Base-by-base conservation (phyloP, 2,888 invertebrate species). In the Rhagophthalmus giganteus region DNA sequence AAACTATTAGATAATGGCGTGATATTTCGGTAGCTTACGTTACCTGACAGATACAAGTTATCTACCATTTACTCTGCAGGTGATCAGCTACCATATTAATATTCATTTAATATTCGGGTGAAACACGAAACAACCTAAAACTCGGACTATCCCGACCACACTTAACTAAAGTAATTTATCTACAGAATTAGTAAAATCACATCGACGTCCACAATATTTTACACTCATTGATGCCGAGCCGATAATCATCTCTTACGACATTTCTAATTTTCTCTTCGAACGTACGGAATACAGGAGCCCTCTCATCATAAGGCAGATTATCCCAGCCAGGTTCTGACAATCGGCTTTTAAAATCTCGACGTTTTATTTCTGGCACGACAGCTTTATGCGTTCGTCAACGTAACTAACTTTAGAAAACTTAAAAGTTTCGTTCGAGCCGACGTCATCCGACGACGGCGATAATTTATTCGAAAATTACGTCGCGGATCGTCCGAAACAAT, bases 51-150 rank as follows among this genome's bases (percentile, higher is more conserved):
- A 55, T 51, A 56, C 60, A 54, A 57, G 59, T 60, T 60, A 57
- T 57, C 57, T 57, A 57, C 57, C 50, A 54, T 46, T 51, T 49
- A 48, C 61, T 44, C 63, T 26, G 57, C 61, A 58, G 61, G 63
- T 56, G 60, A 52, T 59, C 56, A 52, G 62, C 63, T 62, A 61
- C 63, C 58, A 59, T 56, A 61, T 60, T 48, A 40, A 48, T 59
- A 61, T 40, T 34, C 15, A 40, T 39, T 40, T 46, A 38, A 38
- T 46, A 46, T 46, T 38, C 31, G 20, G 26, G 11, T 10, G 27
- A 33, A 38, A 31, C 25, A 20, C 11, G 30, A 24, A 35, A 16
- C 37, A 30, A 35, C 12, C 16, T 24, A n/a, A 30, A 30, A 14
- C 30, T 20, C 26, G 15, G 14, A 14, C 12, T 16, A 6, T 11